These are phyloP conservation scores for Drosophila serrata DNA, from an alignment of 1,140 invertebrate genomes.

Conservation along the genomic window DNA sequence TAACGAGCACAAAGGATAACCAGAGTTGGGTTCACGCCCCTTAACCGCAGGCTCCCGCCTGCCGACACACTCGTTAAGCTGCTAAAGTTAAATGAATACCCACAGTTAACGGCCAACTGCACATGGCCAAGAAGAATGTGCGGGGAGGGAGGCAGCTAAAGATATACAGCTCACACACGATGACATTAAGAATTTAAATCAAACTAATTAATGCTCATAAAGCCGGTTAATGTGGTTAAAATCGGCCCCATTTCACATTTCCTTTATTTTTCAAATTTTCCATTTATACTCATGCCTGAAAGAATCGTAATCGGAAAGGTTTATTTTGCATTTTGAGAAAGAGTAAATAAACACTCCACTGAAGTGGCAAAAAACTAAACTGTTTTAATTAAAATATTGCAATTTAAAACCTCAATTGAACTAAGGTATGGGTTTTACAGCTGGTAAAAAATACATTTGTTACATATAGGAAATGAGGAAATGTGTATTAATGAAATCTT, in stretches of 20 bases:
- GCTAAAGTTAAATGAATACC: slow-evolving; percentile 74
- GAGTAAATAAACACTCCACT: neutral
- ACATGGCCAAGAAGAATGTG: slow-evolving; percentile 18
- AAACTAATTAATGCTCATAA: slow-evolving; percentile 77
- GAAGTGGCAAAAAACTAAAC: too few relatives aligned
- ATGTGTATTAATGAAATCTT: too few relatives aligned
- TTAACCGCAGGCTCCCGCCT: slow-evolving; percentile 10
- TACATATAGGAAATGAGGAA: too few relatives aligned
- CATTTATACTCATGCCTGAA: neutral
- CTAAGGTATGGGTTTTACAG: too few relatives aligned
- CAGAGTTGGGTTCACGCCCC: slow-evolving; percentile 47
- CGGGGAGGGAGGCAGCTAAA: slow-evolving; percentile 32
- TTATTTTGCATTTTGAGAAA: slow-evolving; percentile 19
- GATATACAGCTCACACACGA: slow-evolving; percentile 48
- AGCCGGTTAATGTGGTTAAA: slow-evolving; percentile 61
- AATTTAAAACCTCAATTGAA: neutral
- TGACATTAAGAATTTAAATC: slow-evolving; percentile 77
- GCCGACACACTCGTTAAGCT: slow-evolving; percentile 46
- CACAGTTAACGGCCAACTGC: slow-evolving; percentile 67
- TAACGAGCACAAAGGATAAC: slow-evolving; percentile 76
- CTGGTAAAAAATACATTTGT: too few relatives aligned
- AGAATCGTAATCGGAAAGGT: slow-evolving; percentile 48
- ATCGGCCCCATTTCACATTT: neutral
- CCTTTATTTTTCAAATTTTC: neutral
- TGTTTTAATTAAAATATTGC: neutral